Conservation (phyloP, 2,797 vertebrate species). For the Ceryle rudis region DNA sequence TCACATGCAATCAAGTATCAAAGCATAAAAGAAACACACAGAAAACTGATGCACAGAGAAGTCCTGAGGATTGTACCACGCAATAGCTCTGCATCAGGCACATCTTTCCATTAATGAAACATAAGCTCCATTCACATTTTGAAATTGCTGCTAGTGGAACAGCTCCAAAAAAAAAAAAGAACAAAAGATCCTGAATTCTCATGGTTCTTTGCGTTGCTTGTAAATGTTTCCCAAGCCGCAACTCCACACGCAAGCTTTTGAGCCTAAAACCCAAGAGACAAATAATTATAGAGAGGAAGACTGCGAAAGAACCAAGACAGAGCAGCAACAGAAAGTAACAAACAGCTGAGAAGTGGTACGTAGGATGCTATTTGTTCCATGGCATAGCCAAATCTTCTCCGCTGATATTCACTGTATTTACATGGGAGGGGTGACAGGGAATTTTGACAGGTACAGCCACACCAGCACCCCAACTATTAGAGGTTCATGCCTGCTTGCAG, state of each 20-base stretch:
- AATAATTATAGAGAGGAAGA: not conserved
- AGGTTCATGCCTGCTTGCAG: not conserved
- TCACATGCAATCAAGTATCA: not conserved
- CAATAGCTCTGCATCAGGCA: fast-evolving
- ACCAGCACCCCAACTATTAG: not conserved
- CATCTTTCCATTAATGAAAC: constrained; percentile 20
- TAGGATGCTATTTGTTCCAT: not conserved
- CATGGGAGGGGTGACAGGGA: not conserved
- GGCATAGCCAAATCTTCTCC: not conserved
- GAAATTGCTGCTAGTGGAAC: not conserved
- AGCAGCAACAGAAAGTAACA: not conserved
- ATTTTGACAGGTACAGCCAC: not conserved
- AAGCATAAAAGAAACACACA: not conserved
- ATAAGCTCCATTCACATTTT: constrained; percentile 41
- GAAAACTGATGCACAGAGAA: not conserved
- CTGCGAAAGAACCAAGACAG: not conserved
- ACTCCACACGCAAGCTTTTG: not conserved
- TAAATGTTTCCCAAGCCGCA: constrained; percentile 33
- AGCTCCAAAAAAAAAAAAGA: not conserved
- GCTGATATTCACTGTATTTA: not conserved
- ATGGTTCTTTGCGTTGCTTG: not conserved
- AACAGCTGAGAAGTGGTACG: not conserved
- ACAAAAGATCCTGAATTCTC: constrained; percentile 17
- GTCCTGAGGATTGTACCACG: not conserved
- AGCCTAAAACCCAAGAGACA: constrained; percentile 41